Evolutionary conservation across 2,888 invertebrate genomes (phyloP), one percentile per base, ranked within the genome.

Genomic region (Heteromyza rotundicornis): DNA sequence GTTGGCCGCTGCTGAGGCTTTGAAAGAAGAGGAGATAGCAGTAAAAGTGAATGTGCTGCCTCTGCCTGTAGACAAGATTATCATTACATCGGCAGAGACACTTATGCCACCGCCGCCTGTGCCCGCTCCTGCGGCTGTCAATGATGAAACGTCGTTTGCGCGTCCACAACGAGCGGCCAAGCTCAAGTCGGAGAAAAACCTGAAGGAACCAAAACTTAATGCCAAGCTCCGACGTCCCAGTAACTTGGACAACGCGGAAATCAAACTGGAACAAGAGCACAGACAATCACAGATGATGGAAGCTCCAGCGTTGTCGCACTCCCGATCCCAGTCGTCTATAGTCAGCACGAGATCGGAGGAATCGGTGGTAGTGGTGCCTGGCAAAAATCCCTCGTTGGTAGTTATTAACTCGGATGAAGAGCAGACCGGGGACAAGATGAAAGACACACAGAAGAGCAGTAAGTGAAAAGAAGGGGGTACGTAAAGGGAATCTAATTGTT

Each of bases 161-260:
- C 74, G 82, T 1, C 82, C 81, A 3, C 71, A 75, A 57, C 77
- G 82, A 2, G 80, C 80, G 0, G 81, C 82, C 1, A 82, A 76
- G 57, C 24, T 78, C 3, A 79, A 75, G 49, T 69, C 68, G 0
- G 80, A 78, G 51, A 74, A 72, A 40, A 69, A 68, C 60, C 68
- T 82, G 2, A 82, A 80, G 62, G 80, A 82, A 50, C 71, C 69
- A 1, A 12, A 67, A 1, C 51, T 81, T 0, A 68, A 32, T 1
- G 1, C 14, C 0, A 82, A 82, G 60, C 3, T 81, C 55, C 73
- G 82, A 2, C 75, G 76, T 1, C 80, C 80, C 1, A 72, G 70
- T 24, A 55, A 50, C 12, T 57, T 59, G 0, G 71, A 73, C 0
- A 23, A 36, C 20, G 59, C 72, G 2, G 72, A 69, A 47, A 57